Conservation (phyloP, 2,888 invertebrate species). For the Eupithecia tripunctaria region DNA sequence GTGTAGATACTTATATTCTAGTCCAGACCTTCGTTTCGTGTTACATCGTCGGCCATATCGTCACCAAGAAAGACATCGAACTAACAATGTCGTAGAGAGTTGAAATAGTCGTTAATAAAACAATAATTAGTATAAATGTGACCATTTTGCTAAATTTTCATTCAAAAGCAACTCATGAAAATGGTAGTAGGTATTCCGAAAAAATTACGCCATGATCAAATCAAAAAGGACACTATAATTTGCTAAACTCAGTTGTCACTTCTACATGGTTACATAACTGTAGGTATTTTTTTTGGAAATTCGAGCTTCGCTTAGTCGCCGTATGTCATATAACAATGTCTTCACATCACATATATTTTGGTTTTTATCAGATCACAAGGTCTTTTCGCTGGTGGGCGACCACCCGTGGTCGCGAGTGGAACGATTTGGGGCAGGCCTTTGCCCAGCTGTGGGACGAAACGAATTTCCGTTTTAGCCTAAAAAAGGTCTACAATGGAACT, state of each 20-base stretch:
- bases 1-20: too few relatives aligned
- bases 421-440: not conserved
- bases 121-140: conserved; percentile 1
- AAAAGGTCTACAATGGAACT: conserved; percentile 37
- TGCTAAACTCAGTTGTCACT: conserved; percentile 21
- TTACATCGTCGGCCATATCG: too few relatives aligned
- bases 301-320: not conserved
- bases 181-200: conserved; percentile 2
- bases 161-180: conserved; percentile 1
- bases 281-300: conserved; percentile 15
- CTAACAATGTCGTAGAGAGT: conserved; percentile 16
- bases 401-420: not conserved
- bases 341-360: not conserved
- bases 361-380: not conserved
- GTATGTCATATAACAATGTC: too few relatives aligned
- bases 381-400: not conserved
- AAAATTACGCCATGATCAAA: conserved; percentile 18
- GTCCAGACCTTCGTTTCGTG: too few relatives aligned
- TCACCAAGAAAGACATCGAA: conserved; percentile 13
- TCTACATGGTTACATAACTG: conserved; percentile 17
- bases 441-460: not conserved
- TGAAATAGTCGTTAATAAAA: conserved; percentile 19
- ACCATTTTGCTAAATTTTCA: not conserved
- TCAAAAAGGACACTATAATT: conserved; percentile 20
- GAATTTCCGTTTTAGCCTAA: not conserved